phyloP scores from a whole-genome alignment of 2,888 invertebrate species.

The Arrhopalites spinosus region DNA sequence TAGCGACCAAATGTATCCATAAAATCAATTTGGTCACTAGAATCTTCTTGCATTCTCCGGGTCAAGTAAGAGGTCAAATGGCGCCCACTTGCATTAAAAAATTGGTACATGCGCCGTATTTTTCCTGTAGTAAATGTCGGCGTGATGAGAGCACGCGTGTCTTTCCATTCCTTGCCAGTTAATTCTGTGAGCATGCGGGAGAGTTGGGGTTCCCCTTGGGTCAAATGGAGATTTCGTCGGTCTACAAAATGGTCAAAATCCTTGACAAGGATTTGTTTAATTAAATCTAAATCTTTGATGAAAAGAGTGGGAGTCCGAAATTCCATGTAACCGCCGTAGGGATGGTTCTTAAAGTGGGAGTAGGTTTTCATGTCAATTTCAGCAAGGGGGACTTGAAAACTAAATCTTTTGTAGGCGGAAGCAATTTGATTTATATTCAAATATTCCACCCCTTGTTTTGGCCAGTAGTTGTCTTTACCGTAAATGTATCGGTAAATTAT shows the following conservation, averaged over 20 bases:
- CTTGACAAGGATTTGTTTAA: background rate
- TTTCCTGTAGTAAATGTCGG: slow-evolving; percentile 48
- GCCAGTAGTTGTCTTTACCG: too few relatives aligned
- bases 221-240: background rate
- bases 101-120: slow-evolving; percentile 43
- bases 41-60: background rate
- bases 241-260: background rate
- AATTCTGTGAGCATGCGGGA: background rate
- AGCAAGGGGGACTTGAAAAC: too few relatives aligned
- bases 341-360: too few relatives aligned
- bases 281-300: background rate
- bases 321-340: background rate
- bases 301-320: background rate
- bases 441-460: too few relatives aligned
- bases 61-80: slow-evolving; percentile 19
- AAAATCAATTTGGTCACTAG: background rate
- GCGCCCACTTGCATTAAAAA: slow-evolving; percentile 40
- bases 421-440: too few relatives aligned
- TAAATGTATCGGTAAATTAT: too few relatives aligned
- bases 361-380: too few relatives aligned
- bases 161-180: slow-evolving; percentile 47
- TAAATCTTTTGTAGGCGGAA: too few relatives aligned
- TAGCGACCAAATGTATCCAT: slow-evolving; percentile 14
- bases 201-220: background rate
- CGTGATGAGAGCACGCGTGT: slow-evolving; percentile 37